These are phyloP conservation scores for Apodemia duryi DNA, from an alignment of 2,888 invertebrate species.

Conservation along the genomic window DNA sequence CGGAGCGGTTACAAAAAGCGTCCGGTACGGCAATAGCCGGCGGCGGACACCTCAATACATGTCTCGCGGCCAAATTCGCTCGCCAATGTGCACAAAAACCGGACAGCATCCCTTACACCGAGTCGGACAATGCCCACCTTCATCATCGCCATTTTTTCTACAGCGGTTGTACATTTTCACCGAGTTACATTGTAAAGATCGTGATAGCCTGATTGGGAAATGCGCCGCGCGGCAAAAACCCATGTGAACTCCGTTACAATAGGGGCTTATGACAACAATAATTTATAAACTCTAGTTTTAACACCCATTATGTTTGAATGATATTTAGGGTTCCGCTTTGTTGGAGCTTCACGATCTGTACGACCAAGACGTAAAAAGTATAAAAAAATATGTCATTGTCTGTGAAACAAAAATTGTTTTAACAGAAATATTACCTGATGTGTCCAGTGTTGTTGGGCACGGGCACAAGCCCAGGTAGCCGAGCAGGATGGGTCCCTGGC, in stretches of 20 bases:
- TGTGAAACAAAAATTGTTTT: no score
- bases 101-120: constrained; percentile 2
- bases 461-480: constrained; percentile 58
- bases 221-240: constrained; percentile 14
- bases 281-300: constrained; percentile 5
- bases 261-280: constrained; percentile 5
- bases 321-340: neutral
- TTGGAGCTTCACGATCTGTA: neutral
- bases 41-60: constrained; percentile 29
- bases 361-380: no score
- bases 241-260: neutral
- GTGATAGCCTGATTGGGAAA: neutral
- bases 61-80: constrained; percentile 29
- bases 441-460: constrained; percentile 2
- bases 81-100: constrained; percentile 27
- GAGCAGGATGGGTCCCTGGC: constrained; percentile 49
- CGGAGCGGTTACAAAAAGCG: neutral
- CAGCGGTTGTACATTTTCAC: neutral
- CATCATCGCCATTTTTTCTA: neutral
- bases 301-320: neutral
- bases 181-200: neutral
- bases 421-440: neutral
- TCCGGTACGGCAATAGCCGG: constrained; percentile 19
- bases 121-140: neutral
- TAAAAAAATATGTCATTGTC: no score